These are phyloP conservation scores for Agriopis aurantiaria DNA, from an alignment of 2,888 invertebrate genomes.

Conservation along the genomic window DNA sequence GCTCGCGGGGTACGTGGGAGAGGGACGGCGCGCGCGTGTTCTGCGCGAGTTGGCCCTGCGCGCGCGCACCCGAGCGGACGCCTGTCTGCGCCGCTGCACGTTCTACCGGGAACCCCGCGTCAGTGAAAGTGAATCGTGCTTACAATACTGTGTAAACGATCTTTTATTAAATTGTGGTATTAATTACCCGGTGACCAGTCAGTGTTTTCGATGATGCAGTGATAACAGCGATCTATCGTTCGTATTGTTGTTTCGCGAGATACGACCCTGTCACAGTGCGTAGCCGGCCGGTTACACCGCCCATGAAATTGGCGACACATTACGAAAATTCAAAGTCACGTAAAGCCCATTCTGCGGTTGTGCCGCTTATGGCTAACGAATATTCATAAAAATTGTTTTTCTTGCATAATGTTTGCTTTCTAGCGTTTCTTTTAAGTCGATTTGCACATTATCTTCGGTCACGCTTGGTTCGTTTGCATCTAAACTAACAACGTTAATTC, in stretches of 20 bases:
- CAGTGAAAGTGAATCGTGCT: constrained; percentile 77
- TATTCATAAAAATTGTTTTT: constrained; percentile 37
- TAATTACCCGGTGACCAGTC: constrained; percentile 37
- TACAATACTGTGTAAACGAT: constrained; percentile 47
- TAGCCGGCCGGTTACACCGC: constrained; percentile 45
- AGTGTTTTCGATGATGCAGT: constrained; percentile 35
- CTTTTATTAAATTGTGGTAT: constrained; percentile 31
- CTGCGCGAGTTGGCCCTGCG: constrained; percentile 78
- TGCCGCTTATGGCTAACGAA: constrained; percentile 30
- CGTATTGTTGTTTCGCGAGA: constrained; percentile 48
- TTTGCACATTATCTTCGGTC: constrained; percentile 68
- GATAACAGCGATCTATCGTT: constrained; percentile 42
- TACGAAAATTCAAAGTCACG: constrained; percentile 49
- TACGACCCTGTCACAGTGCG: constrained; percentile 33
- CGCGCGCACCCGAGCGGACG: constrained; percentile 73
- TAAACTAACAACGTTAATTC: constrained; percentile 60
- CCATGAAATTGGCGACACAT: constrained; percentile 37
- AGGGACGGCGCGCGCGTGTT: constrained; percentile 58
- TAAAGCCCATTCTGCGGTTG: constrained; percentile 27
- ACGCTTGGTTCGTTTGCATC: constrained; percentile 66
- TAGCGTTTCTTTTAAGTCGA: constrained; percentile 61
- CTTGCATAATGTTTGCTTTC: constrained; percentile 57
- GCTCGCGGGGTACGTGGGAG: constrained; percentile 70
- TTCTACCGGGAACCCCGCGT: constrained; percentile 48
- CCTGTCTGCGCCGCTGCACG: constrained; percentile 53